These are phyloP conservation scores for Galaxea fascicularis DNA, from an alignment of 92 coral and sea anemone genomes.

Conservation along the genomic window DNA sequence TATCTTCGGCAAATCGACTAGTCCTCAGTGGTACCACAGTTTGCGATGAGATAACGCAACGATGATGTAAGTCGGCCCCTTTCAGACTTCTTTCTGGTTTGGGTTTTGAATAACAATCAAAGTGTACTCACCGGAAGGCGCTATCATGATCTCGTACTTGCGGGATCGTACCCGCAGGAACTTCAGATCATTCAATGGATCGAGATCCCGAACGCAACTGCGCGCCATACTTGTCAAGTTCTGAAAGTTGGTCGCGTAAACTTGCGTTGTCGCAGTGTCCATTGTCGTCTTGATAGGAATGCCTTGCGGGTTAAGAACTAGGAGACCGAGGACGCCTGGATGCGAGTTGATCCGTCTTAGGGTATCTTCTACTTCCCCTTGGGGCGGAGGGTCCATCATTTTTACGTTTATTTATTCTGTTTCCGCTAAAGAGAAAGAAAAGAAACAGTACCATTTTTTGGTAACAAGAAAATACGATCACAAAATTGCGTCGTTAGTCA, in stretches of 20 bases:
- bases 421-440: background rate
- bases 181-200: slow-evolving; percentile 81
- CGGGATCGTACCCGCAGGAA: slow-evolving; percentile 80
- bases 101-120: slow-evolving; percentile 76
- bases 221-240: slow-evolving; percentile 74
- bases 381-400: slow-evolving; percentile 34
- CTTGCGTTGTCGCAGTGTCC: slow-evolving; percentile 88
- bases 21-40: background rate
- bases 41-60: background rate
- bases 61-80: background rate
- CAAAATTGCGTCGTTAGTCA: background rate
- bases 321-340: slow-evolving; percentile 82
- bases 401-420: background rate
- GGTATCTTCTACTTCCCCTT: slow-evolving; percentile 81
- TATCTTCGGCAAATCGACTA: background rate
- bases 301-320: slow-evolving; percentile 79
- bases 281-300: slow-evolving; percentile 74
- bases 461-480: background rate
- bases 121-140: slow-evolving; percentile 74
- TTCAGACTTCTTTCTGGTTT: slow-evolving; percentile 43
- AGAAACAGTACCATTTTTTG: background rate
- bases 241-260: slow-evolving; percentile 64
- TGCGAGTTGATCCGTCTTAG: slow-evolving; percentile 78
- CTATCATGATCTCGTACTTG: slow-evolving; percentile 83
- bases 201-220: slow-evolving; percentile 82